phyloP scores from a whole-genome alignment of 2,113 vertebrate genomes.

The Noturus placidus region DNA sequence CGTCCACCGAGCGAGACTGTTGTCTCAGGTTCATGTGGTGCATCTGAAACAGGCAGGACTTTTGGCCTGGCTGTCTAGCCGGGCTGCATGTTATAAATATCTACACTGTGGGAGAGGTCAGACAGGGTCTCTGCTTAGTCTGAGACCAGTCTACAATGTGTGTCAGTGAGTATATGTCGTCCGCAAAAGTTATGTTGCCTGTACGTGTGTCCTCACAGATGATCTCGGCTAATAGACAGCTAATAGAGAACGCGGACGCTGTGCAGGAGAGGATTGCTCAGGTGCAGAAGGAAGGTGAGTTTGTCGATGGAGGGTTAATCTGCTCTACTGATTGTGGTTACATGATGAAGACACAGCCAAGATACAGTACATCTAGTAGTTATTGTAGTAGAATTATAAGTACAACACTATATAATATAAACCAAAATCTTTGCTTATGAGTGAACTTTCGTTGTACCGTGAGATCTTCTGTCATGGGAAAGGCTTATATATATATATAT shows the following conservation, averaged over 20 bases:
- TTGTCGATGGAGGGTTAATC: background rate
- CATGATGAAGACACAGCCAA: background rate
- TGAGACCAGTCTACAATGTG: conserved; percentile 7
- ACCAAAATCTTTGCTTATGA: background rate
- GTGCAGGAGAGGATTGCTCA: conserved; percentile 88
- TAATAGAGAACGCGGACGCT: conserved; percentile 86
- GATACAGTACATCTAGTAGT: background rate
- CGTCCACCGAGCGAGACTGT: background rate
- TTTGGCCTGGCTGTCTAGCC: conserved; percentile 27
- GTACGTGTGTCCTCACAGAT: conserved; percentile 74
- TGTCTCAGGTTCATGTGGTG: conserved; percentile 20
- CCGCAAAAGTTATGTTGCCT: background rate
- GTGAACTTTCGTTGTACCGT: background rate
- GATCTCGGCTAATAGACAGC: conserved; percentile 87
- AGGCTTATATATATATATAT: background rate
- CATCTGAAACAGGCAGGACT: conserved; percentile 35
- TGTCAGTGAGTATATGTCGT: background rate
- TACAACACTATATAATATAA: background rate
- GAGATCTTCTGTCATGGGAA: background rate
- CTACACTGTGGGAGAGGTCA: conserved; percentile 53
- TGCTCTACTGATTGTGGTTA: background rate
- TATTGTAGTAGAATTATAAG: background rate
- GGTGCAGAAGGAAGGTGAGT: conserved; percentile 84
- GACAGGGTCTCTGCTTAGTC: conserved; percentile 16
- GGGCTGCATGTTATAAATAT: conserved; percentile 50